Base-by-base conservation (phyloP, 23 tunicate genomes). In the Phallusia fumigata region DNA sequence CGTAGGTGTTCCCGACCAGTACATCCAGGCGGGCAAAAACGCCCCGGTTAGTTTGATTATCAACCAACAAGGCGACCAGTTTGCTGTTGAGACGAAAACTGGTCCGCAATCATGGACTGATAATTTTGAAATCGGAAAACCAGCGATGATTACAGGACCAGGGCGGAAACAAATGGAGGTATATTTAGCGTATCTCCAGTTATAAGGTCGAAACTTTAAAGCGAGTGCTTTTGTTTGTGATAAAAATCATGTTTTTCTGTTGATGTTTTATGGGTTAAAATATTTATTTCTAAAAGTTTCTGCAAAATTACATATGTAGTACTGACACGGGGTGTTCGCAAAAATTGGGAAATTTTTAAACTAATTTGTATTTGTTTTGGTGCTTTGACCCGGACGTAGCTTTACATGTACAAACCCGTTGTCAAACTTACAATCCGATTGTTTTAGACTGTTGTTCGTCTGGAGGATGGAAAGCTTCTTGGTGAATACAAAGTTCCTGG, bases 61-160 rank as follows among this genome's bases (percentile, higher is more conserved):
- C 30, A 40, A 53, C 83, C 73, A 80, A 52, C 31, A 76, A n/a
- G 91, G 86, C 18, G 78, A 87, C 13, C 53, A 81, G 26, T 87
- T 87, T 47, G 31, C 75, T 32, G 65, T 87, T 11, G 51, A 81
- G 76, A 87, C 91, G 11, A 87, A 32, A 19, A 87, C 86, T n/a
- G 91, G 91, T 16, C 82, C 91, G 0, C 83, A 81, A 65, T 87
- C 91, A 26, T 87, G 91, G 91, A 87, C 86, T 0, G 91, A 87
- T 34, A 52, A 75, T n/a, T 87, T 87, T 40, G 85, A 87, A 87
- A 75, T 87, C 33, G 91, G 91, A 10, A 76, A 81, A 64, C 91
- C 91, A 30, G 85, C 91, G 0, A 76, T 30, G 53, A 87, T 87
- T 1, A 80, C 85, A 15, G 91, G 91, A 0, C 91, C 91, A 0